These are phyloP conservation scores for Tachina lurida DNA, from an alignment of 2,888 invertebrate species.

Conservation along the genomic window DNA sequence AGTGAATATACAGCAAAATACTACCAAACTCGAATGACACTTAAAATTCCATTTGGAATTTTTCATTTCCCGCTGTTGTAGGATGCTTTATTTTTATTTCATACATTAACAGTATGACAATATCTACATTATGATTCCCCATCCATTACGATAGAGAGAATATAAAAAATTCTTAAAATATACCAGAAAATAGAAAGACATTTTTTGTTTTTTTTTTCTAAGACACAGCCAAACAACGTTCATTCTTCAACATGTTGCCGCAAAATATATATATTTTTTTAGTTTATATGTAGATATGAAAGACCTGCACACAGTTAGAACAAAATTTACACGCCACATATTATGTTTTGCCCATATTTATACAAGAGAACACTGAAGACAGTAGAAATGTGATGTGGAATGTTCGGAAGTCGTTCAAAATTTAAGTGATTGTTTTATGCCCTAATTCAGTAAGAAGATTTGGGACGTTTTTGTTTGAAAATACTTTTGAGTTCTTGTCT, in stretches of 20 bases:
- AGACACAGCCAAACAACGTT: neutral
- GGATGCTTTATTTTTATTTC: constrained; percentile 31
- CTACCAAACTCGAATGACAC: constrained; percentile 53
- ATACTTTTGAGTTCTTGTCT: too few relatives aligned
- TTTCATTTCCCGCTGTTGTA: constrained; percentile 61
- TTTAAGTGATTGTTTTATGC: too few relatives aligned
- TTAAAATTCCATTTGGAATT: constrained; percentile 68
- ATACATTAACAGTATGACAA: constrained; percentile 40
- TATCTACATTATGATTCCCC: constrained; percentile 47
- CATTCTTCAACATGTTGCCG: constrained; percentile 3
- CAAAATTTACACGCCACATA: too few relatives aligned
- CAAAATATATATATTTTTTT: neutral
- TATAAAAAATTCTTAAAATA: constrained; percentile 20
- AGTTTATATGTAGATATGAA: too few relatives aligned
- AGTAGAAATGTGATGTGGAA: too few relatives aligned
- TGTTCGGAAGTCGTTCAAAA: too few relatives aligned
- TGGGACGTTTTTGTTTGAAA: too few relatives aligned
- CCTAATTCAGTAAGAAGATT: too few relatives aligned
- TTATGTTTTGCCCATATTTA: too few relatives aligned
- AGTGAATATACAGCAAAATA: constrained; percentile 1
- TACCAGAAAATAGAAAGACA: neutral
- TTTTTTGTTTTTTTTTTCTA: constrained; percentile 6
- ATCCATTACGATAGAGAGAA: constrained; percentile 6
- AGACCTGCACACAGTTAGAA: too few relatives aligned
- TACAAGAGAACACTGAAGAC: too few relatives aligned